Percentiles rank a stretch among this genome's conserved stretches.
Conservation (phyloP, 2,888 invertebrate genomes). For the Acleris laterana region DNA sequence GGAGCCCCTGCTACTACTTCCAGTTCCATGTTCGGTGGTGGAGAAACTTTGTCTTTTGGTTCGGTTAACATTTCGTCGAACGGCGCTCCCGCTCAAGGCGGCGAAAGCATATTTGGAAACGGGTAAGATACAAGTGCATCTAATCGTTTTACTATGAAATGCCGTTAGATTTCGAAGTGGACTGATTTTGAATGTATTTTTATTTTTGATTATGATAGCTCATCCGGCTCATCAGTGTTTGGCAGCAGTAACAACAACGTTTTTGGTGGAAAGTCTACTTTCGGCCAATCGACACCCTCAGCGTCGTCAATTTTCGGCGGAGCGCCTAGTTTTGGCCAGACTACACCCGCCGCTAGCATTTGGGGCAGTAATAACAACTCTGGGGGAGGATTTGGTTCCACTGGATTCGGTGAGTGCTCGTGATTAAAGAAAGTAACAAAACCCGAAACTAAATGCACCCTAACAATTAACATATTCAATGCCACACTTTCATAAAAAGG, state of each 20-base stretch:
- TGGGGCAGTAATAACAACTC: slow-evolving; percentile 61
- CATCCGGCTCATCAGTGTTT: slow-evolving; percentile 61
- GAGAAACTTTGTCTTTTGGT: slow-evolving; percentile 66
- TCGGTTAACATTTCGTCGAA: slow-evolving; percentile 76
- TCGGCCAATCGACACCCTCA: slow-evolving; percentile 63
- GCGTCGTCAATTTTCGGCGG: slow-evolving; percentile 68
- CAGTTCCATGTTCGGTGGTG: slow-evolving; percentile 64
- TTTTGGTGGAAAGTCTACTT: slow-evolving; percentile 68
- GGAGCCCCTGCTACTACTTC: slow-evolving; percentile 54
- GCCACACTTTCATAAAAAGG: too few relatives aligned
- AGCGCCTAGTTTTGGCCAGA: slow-evolving; percentile 42
- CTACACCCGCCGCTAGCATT: slow-evolving; percentile 62
- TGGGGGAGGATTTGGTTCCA: slow-evolving; percentile 62
- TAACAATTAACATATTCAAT: too few relatives aligned
- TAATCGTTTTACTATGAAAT: background rate
- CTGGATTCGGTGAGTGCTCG: slow-evolving; percentile 63
- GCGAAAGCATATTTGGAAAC: slow-evolving; percentile 71
- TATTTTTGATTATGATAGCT: slow-evolving; percentile 43
- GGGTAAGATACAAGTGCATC: slow-evolving; percentile 51
- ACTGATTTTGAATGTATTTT: background rate
- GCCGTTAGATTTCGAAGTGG: background rate
- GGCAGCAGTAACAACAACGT: slow-evolving; percentile 61
- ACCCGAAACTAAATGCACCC: too few relatives aligned
- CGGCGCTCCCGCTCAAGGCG: slow-evolving; percentile 58
- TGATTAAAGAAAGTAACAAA: too few relatives aligned